Base-by-base conservation (phyloP, 2,888 invertebrate species). In the Polydesmus complanatus region DNA sequence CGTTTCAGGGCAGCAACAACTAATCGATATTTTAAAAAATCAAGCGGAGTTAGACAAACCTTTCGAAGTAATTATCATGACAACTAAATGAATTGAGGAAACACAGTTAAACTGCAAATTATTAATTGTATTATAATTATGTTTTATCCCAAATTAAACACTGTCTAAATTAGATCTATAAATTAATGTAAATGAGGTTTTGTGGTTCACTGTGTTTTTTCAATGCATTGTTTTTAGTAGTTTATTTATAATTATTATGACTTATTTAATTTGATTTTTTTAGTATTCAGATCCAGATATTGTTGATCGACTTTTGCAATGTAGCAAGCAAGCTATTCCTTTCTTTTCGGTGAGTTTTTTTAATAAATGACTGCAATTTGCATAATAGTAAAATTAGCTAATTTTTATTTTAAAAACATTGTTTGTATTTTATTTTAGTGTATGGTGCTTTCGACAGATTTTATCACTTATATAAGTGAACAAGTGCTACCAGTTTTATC, bases 311-410 rank as follows among this genome's bases (percentile, higher is more conserved):
- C 80, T 95, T 53, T 81, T 91, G 66, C 85, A 89, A 69, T 94
- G 93, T 74, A 81, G 88, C 58, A 85, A 85, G 69, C 87, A 89
- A 73, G 88, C 89, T 56, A 76, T 89, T 67, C 89, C 90, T 48
- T 83, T 88, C 68, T 90, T 94, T 75, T 93, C 89, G 67, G 92
- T 92, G 79, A 83, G 84, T 80, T 62, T 37, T n/a, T n/a, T n/a
- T n/a, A n/a, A 3, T 56, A 23, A 1, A 21, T n/a, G 2, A 26
- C 19, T 18, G 21, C 11, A 66, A 65, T 61, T 51, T 65, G 61
- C 61, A 48, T 69, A 37, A 58, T 14, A 25, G 25, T 1, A 54
- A 1, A 21, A 56, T 27, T 60, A 25, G 27, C 21, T 47, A 54
- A 64, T 56, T 26, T 19, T 1, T 21, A 22, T 22, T 62, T 2